phyloP scores from a whole-genome alignment of 92 coral and sea anemone genomes.

The Muricea muricata region DNA sequence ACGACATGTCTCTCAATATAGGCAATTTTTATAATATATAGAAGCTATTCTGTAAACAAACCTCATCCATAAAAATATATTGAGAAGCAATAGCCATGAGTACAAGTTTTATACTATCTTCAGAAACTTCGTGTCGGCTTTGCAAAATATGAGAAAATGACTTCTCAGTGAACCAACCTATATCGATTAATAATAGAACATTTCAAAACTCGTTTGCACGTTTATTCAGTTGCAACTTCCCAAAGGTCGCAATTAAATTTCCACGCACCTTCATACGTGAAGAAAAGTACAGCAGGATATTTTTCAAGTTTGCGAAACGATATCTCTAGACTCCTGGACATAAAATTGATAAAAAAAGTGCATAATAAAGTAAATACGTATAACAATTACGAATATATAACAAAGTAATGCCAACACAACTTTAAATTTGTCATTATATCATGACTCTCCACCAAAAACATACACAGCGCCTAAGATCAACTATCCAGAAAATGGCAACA shows the following conservation, averaged over 20 bases:
- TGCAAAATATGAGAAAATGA: conserved; percentile 1
- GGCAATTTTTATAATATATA: background rate
- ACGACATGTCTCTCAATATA: too few species aligned
- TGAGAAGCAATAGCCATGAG: background rate
- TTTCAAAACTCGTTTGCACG: too few species aligned
- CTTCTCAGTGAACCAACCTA: conserved; percentile 24
- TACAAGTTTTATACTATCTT: background rate
- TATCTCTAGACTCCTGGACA: background rate
- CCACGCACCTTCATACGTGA: conserved; percentile 29
- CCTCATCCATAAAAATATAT: conserved; percentile 19
- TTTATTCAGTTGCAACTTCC: too few species aligned
- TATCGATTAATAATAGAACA: background rate
- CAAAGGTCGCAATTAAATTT: too few species aligned
- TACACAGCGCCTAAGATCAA: too few species aligned
- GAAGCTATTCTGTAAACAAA: background rate
- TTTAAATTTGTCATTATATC: too few species aligned
- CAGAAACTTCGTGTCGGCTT: conserved; percentile 11
- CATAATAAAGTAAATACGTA: background rate
- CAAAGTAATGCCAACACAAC: too few species aligned
- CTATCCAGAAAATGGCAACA: too few species aligned
- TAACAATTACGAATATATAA: too few species aligned
- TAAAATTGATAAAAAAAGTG: background rate
- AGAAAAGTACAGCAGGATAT: conserved; percentile 27
- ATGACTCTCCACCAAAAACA: too few species aligned
- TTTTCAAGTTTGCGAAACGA: background rate